Conservation (phyloP, 1,140 invertebrate genomes). For the Andricus grossulariae region DNA sequence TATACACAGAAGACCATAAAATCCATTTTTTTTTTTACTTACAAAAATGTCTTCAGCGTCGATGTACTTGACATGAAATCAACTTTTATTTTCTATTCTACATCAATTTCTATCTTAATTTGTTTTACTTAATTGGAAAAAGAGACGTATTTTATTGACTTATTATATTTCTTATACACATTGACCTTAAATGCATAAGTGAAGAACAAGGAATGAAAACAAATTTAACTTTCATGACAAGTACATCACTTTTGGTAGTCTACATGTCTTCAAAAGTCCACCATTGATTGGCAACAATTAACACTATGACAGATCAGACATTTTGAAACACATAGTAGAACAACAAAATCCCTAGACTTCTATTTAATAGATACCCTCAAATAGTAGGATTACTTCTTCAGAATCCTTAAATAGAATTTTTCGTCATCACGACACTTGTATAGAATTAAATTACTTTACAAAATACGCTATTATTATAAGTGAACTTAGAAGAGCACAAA, state of each 20-base stretch:
- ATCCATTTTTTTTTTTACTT: constrained; percentile 7
- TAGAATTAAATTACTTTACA: too few species aligned
- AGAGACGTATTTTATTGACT: too few species aligned
- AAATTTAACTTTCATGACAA: too few species aligned
- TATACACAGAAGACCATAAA: constrained; percentile 27
- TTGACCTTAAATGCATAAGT: too few species aligned
- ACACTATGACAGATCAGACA: constrained; percentile 56
- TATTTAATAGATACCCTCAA: constrained; percentile 56
- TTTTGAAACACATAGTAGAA: constrained; percentile 44
- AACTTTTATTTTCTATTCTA: constrained; percentile 44
- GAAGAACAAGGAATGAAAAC: too few species aligned
- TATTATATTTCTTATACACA: too few species aligned
- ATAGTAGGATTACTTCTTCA: too few species aligned
- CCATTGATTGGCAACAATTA: constrained; percentile 56
- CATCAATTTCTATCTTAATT: constrained; percentile 35
- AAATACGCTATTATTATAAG: too few species aligned
- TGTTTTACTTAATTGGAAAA: background rate
- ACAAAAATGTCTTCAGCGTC: constrained; percentile 40
- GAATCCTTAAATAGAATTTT: constrained; percentile 31
- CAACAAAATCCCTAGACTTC: constrained; percentile 44
- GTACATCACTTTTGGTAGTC: background rate
- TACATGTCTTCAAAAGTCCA: constrained; percentile 33
- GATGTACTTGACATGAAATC: constrained; percentile 44
- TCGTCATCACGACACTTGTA: constrained; percentile 34
- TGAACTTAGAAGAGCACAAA: too few species aligned